Evolutionary conservation across 1,140 invertebrate species (phyloP), one percentile per base, ranked within the genome.

Genomic region (Ptiloglossa arizonensis): DNA sequence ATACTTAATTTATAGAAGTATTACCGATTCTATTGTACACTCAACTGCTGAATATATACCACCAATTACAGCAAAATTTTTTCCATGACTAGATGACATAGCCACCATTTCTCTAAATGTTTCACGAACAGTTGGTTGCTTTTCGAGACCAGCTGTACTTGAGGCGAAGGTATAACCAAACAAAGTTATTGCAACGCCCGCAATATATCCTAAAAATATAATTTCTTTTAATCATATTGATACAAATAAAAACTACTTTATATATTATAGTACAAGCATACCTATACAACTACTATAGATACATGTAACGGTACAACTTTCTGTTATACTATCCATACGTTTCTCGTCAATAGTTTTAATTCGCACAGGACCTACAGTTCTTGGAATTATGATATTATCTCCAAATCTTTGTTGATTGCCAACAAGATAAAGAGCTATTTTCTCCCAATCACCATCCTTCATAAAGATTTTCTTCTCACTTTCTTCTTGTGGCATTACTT

Each of bases 121-220:
- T 92, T 98, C 95, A 82, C 95, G 91, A 0, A 96, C 97, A 17
- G 96, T 96, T 93, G 98, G 97, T 84, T 95, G 95, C 90, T 97
- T 96, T 88, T 96, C 97, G 52, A 96, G 94, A 59, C 93, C 95
- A 5, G 96, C 94, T 64, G 97, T 94, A 87, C 96, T 96, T 32
- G 98, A n/a, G n/a, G n/a, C n/a, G n/a, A n/a, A n/a, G 98, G 93
- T 98, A 98, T 15, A 99, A 96, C 80, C 97, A 92, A 99, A 99
- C 50, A 99, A 92, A 81, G 98, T 98, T 86, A 99, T 96, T 4
- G 96, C 98, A 69, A 95, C 97, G 79, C 98, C 98, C 68, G 99
- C 93, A 67, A 96, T 98, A 94, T 97, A 98, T 62, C 98, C 98
- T 97, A 86, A 75, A 93, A 92, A 83, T 67, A 68, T 76, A 82